These are phyloP conservation scores for Melanophora roralis DNA, from an alignment of 2,888 invertebrate genomes.

Conservation along the genomic window DNA sequence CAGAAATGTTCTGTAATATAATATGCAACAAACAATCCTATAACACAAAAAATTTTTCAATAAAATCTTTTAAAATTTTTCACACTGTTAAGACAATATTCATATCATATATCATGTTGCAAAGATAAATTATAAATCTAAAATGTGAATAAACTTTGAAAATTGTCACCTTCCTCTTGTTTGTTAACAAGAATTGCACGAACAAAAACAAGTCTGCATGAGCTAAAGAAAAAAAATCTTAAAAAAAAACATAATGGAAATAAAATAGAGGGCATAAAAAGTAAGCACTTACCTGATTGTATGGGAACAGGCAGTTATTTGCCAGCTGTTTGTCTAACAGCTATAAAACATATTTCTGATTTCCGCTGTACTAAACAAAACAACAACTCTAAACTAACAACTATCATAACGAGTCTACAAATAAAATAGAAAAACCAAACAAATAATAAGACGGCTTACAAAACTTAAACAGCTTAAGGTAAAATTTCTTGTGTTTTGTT, in stretches of 20 bases:
- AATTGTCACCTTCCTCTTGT: conserved; percentile 60
- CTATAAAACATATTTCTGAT: conserved; percentile 53
- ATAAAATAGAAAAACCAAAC: not conserved
- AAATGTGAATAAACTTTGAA: conserved; percentile 60
- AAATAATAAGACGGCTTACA: conserved; percentile 25
- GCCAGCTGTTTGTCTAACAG: conserved; percentile 56
- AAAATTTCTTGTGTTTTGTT: conserved; percentile 28
- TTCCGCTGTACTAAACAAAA: conserved; percentile 54
- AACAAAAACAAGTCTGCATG: not conserved
- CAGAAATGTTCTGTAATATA: too few species aligned
- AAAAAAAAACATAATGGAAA: not conserved
- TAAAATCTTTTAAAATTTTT: not conserved
- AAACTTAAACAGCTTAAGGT: conserved; percentile 41
- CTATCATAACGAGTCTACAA: not conserved
- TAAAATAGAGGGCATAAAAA: not conserved
- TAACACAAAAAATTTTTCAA: too few species aligned
- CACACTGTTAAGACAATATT: conserved; percentile 2
- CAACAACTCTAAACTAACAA: conserved; percentile 20
- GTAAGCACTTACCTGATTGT: conserved; percentile 23
- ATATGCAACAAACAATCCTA: too few species aligned
- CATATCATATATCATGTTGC: conserved; percentile 57
- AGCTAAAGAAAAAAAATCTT: too few species aligned
- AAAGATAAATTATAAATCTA: conserved; percentile 55
- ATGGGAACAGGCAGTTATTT: conserved; percentile 50
- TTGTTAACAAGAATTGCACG: not conserved